phyloP scores from a whole-genome alignment of 2,113 vertebrate species.

The Rhagologus leucostigma region DNA sequence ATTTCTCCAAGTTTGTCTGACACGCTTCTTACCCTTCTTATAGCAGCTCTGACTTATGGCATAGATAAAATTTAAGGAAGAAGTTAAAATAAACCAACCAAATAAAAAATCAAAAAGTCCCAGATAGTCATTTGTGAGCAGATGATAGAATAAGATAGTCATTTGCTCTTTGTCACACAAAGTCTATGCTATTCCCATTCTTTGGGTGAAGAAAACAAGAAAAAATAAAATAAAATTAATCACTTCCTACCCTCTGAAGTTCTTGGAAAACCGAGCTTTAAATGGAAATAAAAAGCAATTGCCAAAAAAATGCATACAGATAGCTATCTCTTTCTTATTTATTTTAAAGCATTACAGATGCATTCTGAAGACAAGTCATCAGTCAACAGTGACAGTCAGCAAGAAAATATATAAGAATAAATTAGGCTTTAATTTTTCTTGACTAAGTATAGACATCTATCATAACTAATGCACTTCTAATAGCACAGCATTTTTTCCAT shows the following conservation, averaged over 20 bases:
- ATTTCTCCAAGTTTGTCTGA: background rate
- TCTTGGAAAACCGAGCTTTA: background rate
- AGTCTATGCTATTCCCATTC: background rate
- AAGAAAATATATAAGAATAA: conserved; percentile 69
- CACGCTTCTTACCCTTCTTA: background rate
- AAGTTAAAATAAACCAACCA: background rate
- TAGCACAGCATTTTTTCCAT: conserved; percentile 27
- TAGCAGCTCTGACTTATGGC: background rate
- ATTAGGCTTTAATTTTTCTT: conserved; percentile 73
- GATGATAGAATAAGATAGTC: background rate
- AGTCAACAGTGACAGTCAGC: conserved; percentile 62
- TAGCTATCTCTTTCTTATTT: conserved; percentile 54
- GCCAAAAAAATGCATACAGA: background rate
- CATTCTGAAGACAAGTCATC: conserved; percentile 64
- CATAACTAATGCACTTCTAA: conserved; percentile 69
- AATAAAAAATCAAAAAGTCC: background rate
- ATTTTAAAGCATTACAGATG: conserved; percentile 58
- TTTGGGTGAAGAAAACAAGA: background rate
- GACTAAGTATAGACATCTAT: conserved; percentile 72
- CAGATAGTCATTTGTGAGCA: background rate
- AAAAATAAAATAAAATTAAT: background rate
- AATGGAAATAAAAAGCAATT: background rate
- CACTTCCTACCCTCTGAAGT: background rate
- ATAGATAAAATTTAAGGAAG: background rate
- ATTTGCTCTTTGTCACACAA: background rate